Conservation (phyloP, 2,888 invertebrate genomes). For the Empis stercorea region DNA sequence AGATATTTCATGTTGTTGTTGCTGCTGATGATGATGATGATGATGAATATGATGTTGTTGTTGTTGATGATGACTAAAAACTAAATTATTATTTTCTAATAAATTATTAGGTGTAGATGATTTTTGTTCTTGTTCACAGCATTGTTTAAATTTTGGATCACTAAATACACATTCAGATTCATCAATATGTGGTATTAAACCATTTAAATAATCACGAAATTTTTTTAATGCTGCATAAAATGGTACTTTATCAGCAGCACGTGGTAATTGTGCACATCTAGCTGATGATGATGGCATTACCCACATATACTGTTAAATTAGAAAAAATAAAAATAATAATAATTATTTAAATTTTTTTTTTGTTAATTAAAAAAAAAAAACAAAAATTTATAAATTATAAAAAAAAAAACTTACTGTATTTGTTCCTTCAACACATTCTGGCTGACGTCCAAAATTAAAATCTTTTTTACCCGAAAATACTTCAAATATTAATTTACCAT, state of each 20-base stretch:
- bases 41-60: slow-evolving; percentile 3
- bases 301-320: slow-evolving; percentile 87
- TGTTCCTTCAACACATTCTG: slow-evolving; percentile 84
- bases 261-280: slow-evolving; percentile 91
- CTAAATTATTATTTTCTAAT: background rate
- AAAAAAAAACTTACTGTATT: slow-evolving; percentile 68
- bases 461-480: slow-evolving; percentile 96
- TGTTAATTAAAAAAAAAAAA: no score
- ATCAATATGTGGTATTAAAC: slow-evolving; percentile 69
- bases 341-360: no score
- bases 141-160: slow-evolving; percentile 53
- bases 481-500: slow-evolving; percentile 97
- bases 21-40: slow-evolving; percentile 1
- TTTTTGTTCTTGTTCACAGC: slow-evolving; percentile 44
- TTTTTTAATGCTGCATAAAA: slow-evolving; percentile 93
- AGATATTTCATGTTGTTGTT: slow-evolving; percentile 8
- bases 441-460: slow-evolving; percentile 92
- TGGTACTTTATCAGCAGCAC: slow-evolving; percentile 95
- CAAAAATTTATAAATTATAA: no score
- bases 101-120: slow-evolving; percentile 1
- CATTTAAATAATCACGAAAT: slow-evolving; percentile 87
- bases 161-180: slow-evolving; percentile 79
- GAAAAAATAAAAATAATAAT: no score
- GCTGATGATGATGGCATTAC: slow-evolving; percentile 99
- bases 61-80: background rate